These are phyloP conservation scores for Euborellia annulipes DNA, from an alignment of 1,140 invertebrate genomes.

Conservation along the genomic window DNA sequence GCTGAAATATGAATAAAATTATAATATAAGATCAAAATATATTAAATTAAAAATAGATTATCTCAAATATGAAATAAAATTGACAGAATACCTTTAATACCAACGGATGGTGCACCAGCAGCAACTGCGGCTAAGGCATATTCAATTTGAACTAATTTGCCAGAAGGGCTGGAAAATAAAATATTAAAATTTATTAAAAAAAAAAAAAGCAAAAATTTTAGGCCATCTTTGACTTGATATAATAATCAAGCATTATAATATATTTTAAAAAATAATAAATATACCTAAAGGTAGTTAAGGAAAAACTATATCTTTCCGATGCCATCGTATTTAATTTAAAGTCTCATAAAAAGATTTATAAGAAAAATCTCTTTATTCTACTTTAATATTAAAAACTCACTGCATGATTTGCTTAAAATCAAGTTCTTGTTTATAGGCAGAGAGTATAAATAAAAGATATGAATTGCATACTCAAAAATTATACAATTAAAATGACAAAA, in stretches of 20 bases:
- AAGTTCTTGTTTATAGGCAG: too few relatives aligned
- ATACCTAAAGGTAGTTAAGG: conserved; percentile 95
- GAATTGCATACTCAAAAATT: too few relatives aligned
- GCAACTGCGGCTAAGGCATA: conserved; percentile 98
- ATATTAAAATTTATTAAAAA: conserved; percentile 5
- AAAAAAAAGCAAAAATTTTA: conserved; percentile 6
- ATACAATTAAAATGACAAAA: too few relatives aligned
- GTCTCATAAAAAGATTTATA: conserved; percentile 6
- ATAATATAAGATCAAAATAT: conserved; percentile 2
- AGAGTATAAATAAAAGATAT: too few relatives aligned
- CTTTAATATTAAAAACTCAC: too few relatives aligned
- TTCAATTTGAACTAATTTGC: conserved; percentile 98
- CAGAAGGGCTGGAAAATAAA: conserved; percentile 72
- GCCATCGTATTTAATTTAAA: conserved; percentile 61
- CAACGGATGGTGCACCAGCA: conserved; percentile 95
- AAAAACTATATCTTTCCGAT: conserved; percentile 95
- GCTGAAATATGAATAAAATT: conserved; percentile 36
- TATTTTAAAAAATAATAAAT: conserved; percentile 13
- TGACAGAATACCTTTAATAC: conserved; percentile 71
- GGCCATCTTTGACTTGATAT: conserved; percentile 1
- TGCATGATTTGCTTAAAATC: too few relatives aligned
- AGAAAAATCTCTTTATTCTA: background rate
- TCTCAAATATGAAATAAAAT: too few relatives aligned
- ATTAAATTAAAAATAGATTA: too few relatives aligned
- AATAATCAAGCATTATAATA: conserved; percentile 5